A percentile compares a stretch with the other conserved stretches of the same genome.
These are phyloP conservation scores for Lacanobia oleracea DNA, from an alignment of 2,888 invertebrate genomes.

Conservation along the genomic window DNA sequence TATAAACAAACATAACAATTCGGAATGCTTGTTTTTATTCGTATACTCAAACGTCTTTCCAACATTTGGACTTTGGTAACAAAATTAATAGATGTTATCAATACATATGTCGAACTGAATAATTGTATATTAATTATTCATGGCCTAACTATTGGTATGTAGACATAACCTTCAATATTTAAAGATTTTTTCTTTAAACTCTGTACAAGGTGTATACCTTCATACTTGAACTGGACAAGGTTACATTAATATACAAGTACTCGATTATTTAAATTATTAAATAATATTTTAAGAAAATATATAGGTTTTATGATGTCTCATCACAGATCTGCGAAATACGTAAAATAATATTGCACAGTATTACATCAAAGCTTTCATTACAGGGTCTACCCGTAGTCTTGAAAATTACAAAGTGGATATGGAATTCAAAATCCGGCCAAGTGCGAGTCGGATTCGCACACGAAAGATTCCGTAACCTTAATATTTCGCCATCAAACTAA, in stretches of 20 bases:
- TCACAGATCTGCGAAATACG: too few species aligned
- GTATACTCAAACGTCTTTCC: background rate
- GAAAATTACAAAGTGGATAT: too few species aligned
- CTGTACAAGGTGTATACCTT: conserved; percentile 19
- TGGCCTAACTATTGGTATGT: conserved; percentile 3
- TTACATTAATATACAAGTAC: conserved; percentile 2
- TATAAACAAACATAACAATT: background rate
- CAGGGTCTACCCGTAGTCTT: too few species aligned
- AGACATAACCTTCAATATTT: conserved; percentile 34
- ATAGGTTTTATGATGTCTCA: too few species aligned
- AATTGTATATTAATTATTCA: conserved; percentile 32
- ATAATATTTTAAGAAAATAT: too few species aligned
- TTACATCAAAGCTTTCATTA: too few species aligned
- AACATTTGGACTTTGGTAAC: conserved; percentile 10
- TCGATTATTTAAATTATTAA: background rate
- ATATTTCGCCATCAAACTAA: too few species aligned
- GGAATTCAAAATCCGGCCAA: too few species aligned
- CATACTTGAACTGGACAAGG: conserved; percentile 34
- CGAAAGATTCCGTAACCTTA: too few species aligned
- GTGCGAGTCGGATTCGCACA: too few species aligned
- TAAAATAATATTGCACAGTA: too few species aligned
- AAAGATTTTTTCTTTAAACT: conserved; percentile 9
- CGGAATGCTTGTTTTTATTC: background rate
- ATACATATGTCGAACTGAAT: conserved; percentile 26
- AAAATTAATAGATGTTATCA: conserved; percentile 35